Conservation (phyloP, 2,888 invertebrate species). For the Kryphioiulus occultus region DNA sequence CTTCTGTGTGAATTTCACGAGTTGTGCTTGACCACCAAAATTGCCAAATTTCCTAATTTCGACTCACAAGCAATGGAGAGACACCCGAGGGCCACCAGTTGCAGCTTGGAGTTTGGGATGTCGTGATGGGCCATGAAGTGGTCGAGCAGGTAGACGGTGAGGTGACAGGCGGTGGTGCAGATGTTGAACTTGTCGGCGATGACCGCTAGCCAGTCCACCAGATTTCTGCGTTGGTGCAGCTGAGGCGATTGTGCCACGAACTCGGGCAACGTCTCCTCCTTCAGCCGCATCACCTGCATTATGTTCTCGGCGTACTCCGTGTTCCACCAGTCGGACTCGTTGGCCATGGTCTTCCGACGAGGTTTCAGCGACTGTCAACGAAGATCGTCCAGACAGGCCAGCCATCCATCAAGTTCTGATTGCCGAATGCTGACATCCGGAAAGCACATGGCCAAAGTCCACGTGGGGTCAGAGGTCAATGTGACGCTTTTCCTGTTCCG, state of each 20-base stretch:
- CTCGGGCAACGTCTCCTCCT: slow-evolving; percentile 1
- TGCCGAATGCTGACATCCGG: background rate
- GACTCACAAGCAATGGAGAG: slow-evolving; percentile 43
- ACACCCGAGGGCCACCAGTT: background rate
- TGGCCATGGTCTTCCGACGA: background rate
- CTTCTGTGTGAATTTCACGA: too few relatives aligned
- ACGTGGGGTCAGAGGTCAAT: background rate
- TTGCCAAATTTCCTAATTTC: too few relatives aligned
- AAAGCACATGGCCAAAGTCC: background rate
- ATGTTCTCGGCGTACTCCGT: slow-evolving; percentile 31
- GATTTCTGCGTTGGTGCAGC: background rate
- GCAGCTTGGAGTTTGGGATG: background rate
- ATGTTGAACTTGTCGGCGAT: slow-evolving; percentile 37
- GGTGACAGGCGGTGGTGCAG: slow-evolving; percentile 41
- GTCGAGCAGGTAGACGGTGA: slow-evolving; percentile 42
- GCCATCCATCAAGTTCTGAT: background rate
- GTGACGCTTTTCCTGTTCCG: background rate
- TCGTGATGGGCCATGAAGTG: slow-evolving; percentile 33
- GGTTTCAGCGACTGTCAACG: background rate
- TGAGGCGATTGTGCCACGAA: slow-evolving; percentile 41
- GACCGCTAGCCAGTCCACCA: slow-evolving; percentile 43
- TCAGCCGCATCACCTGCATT: background rate
- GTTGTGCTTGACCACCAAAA: too few relatives aligned
- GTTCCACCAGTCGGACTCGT: background rate
- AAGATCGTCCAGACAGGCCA: background rate